Evolutionary conservation across 2,113 vertebrate species (phyloP), one percentile per base, ranked within the genome.

Genomic region (Tragelaphus imberbis): DNA sequence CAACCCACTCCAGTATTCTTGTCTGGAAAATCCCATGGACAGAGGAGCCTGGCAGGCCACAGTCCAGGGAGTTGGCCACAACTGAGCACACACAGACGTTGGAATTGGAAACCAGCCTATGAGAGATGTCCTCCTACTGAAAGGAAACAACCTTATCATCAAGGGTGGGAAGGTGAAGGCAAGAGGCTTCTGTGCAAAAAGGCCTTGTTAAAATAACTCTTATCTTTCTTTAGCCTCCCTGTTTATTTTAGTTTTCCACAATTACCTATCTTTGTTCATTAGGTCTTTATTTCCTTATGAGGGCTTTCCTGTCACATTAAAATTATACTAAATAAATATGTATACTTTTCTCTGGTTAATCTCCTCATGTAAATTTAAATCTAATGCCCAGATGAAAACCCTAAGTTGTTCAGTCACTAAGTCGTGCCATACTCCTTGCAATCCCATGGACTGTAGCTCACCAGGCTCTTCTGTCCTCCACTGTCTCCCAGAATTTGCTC

Each of bases 401-500:
- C 33, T 68, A 16, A 81, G 25, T 44, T 44, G 23, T 27, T 77
- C 71, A 14, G 23, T 44, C 71, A 44, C 71, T 77, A 77, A 25
- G 71, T 44, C 2, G 0, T 77, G 11, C 3, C 6, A 1, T 40
- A 44, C 36, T 77, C 36, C 44, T 77, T 77, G 36, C 6, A 0
- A 44, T 44, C 36, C 36, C 36, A 77, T 27, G 36, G 36, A 25
- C 23, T 27, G 12, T 44, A 27, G 71, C 71, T 14, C 23, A 44
- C 21, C 71, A 77, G 36, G 36, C 71, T 44, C 71, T 27, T 25
- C 36, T 44, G 71, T 44, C 36, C 36, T 44, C 12, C 71, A 27
- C 5, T 75, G 11, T 25, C 71, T 77, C 71, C 12, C 71, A 77
- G 71, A 40, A 36, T 77, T 77, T 77, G 71, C 36, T 44, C 71